Base-by-base conservation (phyloP, 1,140 invertebrate species). In the Dendrolimus punctatus region DNA sequence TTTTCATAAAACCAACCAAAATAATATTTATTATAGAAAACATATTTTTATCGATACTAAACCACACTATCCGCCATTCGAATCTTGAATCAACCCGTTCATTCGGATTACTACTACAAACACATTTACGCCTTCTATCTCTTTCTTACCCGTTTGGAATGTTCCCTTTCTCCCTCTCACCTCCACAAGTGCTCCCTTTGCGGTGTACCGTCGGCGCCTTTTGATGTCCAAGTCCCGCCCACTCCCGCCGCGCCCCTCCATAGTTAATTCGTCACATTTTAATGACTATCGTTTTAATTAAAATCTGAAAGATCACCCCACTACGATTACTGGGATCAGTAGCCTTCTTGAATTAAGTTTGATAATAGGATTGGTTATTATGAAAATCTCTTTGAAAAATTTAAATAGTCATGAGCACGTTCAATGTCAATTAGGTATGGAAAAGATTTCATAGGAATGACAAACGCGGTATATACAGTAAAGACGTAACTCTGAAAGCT, bases 221-320 rank as follows among this genome's bases (percentile, higher is more conserved):
- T 85, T 85, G 80, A 85, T 68, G 78, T 74, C 73, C 73, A 65
- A 73, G 78, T 79, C 79, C 65, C 62, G 57, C 59, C 61, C 63
- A 57, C 68, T 71, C 68, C 62, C 63, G 58, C 41, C 55, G 51
- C 51, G 46, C 50, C 39, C 44, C 53, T 55, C 64, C 57, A 60
- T 64, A 63, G 64, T 76, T 80, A 80, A 85, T 83, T 83, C 80
- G 80, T 85, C 80, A 85, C 75, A 76, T 61, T 57, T 58, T 85
- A 82, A 83, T 79, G 78, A 85, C 80, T 79, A 80, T 76, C 71
- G 62, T 73, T 80, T 83, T 83, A 85, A 85, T 85, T 85, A 81
- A 58, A 58, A 76, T 60, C 68, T 64, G 69, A 73, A 71, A 76
- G 61, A 61, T 59, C 64, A 64, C 60, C 44, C 57, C 57, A 41